Base-by-base conservation (phyloP, 2,797 vertebrate genomes). In the Serranus cabrilla region DNA sequence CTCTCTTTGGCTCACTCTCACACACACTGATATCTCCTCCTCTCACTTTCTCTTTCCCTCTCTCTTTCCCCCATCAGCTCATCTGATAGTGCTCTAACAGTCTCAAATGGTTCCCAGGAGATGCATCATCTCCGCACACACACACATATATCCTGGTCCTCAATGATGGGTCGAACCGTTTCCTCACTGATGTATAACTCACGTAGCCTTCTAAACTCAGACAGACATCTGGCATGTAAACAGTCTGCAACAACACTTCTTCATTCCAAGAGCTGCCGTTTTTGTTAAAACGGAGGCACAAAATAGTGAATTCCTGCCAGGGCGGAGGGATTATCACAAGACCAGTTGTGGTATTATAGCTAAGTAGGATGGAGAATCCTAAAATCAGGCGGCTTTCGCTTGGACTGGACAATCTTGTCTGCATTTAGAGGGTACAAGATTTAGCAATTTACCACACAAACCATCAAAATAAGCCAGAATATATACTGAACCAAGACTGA, bases 41-140 rank as follows among this genome's bases (percentile, higher is more conserved):
- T 60, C 79, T 85, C 78, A 78, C 81, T 77, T 72, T 84, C 71
- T 62, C 81, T 81, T 76, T 72, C 43, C 71, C 60, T 79, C 74
- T 71, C 69, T 50, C 78, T 27, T 59, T 39, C 57, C 76, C 74
- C 71, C 65, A 72, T 90, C 83, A 87, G 88, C 82, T 90, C 88
- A 87, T 92, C 86, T 85, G 85, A 90, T 87, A 83, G 80, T 78
- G 80, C 81, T 88, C 79, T 90, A 92, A 91, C 84, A 73, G 85
- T 87, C 86, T 84, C 81, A 86, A 91, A 93, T 87, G 85, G 80
- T 83, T 88, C 91, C 90, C 89, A 49, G 63, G 90, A 89, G 88
- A 91, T 80, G 68, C 76, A 82, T 90, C 86, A 85, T 85, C 79
- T 73, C 73, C 21, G 39, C 61, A 12, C 63, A 45, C 71, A 71